These are phyloP conservation scores for Ophonus ardosiacus DNA, from an alignment of 2,888 invertebrate genomes.

Conservation along the genomic window DNA sequence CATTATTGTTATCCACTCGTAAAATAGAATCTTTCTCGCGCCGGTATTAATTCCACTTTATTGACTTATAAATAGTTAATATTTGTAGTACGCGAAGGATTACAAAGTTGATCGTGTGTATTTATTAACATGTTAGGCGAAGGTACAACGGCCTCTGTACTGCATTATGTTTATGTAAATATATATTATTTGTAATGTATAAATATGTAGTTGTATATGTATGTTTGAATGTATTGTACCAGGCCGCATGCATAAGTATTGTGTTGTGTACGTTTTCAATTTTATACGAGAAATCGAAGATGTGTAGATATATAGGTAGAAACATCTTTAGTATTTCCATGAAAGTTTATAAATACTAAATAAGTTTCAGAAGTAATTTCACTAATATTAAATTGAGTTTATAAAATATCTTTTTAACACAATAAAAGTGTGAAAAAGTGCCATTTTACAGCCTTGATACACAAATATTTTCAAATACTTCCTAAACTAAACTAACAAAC, in stretches of 20 bases:
- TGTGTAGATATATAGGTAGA: not conserved
- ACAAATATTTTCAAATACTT: too few relatives aligned
- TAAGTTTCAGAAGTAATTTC: too few relatives aligned
- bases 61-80: slow-evolving; percentile 11
- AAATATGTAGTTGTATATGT: slow-evolving; percentile 21
- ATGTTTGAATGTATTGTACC: not conserved
- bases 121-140: slow-evolving; percentile 47
- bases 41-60: slow-evolving; percentile 27
- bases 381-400: too few relatives aligned
- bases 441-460: too few relatives aligned
- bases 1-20: slow-evolving; percentile 24
- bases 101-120: slow-evolving; percentile 34
- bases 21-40: slow-evolving; percentile 11
- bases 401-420: too few relatives aligned
- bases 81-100: slow-evolving; percentile 25
- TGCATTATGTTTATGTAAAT: slow-evolving; percentile 57
- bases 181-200: slow-evolving; percentile 61
- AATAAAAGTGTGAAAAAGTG: too few relatives aligned
- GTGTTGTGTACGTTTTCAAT: not conserved
- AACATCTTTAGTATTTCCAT: not conserved
- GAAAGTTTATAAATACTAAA: too few relatives aligned
- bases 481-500: too few relatives aligned
- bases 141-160: slow-evolving; percentile 30
- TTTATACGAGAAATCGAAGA: not conserved
- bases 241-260: slow-evolving; percentile 21